Conservation (phyloP, 2,113 vertebrate genomes). For the Eolophus roseicapilla region DNA sequence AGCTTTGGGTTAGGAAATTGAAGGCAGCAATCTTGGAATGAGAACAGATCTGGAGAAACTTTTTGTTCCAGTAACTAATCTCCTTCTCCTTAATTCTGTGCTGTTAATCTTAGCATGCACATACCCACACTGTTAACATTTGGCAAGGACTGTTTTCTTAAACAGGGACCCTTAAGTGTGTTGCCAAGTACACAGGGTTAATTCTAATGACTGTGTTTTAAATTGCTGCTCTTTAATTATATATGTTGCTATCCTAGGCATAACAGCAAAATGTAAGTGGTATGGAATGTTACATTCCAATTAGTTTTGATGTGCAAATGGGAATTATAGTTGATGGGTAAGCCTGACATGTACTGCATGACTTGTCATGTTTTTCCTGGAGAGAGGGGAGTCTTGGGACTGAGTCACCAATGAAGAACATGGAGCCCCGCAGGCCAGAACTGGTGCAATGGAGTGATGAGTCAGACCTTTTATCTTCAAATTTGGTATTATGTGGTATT, state of each 20-base stretch:
- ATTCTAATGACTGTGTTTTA: background rate
- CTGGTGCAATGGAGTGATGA: constrained; percentile 39
- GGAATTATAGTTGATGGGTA: constrained; percentile 6
- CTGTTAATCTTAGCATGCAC: background rate
- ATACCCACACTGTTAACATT: background rate
- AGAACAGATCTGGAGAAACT: constrained; percentile 13
- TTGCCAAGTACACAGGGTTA: background rate
- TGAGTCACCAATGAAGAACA: constrained; percentile 58
- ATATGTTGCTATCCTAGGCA: background rate
- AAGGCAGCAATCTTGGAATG: background rate
- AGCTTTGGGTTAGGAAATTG: background rate
- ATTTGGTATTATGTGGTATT: background rate
- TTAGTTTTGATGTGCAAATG: constrained; percentile 13
- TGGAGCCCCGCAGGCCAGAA: constrained; percentile 26
- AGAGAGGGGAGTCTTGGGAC: constrained; percentile 36
- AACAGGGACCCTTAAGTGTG: background rate
- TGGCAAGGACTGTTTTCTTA: background rate
- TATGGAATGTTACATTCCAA: constrained; percentile 17
- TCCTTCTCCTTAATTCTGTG: background rate
- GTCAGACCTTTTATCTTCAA: constrained; percentile 43
- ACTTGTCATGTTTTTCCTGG: constrained; percentile 60
- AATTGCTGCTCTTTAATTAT: constrained; percentile 1
- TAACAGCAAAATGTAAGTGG: background rate
- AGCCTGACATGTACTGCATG: constrained; percentile 21
- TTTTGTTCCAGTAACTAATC: constrained; percentile 52